Conservation (phyloP, 2,888 invertebrate genomes). For the Athalia rosae region DNA sequence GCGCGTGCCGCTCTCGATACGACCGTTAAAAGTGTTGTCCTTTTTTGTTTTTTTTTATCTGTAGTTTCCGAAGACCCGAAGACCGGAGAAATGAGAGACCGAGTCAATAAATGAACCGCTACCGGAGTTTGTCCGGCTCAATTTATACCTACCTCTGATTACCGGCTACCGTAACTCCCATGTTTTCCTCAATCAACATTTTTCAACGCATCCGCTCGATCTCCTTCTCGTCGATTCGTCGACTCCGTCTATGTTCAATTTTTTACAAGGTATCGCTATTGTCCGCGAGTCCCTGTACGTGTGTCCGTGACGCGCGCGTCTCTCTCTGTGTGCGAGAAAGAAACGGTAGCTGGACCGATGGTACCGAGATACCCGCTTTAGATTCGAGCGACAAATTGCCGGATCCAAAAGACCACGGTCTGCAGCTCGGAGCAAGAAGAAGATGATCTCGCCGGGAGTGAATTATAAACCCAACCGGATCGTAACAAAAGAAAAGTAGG, state of each 20-base stretch:
- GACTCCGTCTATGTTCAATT: not conserved
- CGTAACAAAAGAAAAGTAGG: slow-evolving; percentile 1
- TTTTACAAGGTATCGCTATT: not conserved
- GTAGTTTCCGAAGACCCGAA: not conserved
- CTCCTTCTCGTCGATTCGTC: slow-evolving; percentile 10
- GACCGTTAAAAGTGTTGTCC: slow-evolving; percentile 33
- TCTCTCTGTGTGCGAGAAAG: no score
- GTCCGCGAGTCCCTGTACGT: no score
- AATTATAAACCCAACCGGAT: not conserved
- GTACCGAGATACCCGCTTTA: not conserved
- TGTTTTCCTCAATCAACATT: slow-evolving; percentile 12
- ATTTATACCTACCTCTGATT: slow-evolving; percentile 22
- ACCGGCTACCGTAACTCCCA: not conserved
- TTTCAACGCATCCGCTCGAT: slow-evolving; percentile 18
- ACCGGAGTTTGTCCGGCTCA: slow-evolving; percentile 24
- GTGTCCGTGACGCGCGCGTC: no score
- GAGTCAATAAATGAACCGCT: slow-evolving; percentile 5
- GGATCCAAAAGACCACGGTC: not conserved
- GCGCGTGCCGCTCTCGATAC: slow-evolving; percentile 24
- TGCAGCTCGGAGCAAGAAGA: not conserved
- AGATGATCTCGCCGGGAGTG: slow-evolving; percentile 9
- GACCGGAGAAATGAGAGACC: not conserved
- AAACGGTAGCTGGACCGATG: no score
- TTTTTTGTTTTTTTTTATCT: slow-evolving; percentile 35
- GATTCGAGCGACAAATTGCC: slow-evolving; percentile 11